Base-by-base conservation (phyloP, 2,888 invertebrate genomes). In the Frankliniella fusca region DNA sequence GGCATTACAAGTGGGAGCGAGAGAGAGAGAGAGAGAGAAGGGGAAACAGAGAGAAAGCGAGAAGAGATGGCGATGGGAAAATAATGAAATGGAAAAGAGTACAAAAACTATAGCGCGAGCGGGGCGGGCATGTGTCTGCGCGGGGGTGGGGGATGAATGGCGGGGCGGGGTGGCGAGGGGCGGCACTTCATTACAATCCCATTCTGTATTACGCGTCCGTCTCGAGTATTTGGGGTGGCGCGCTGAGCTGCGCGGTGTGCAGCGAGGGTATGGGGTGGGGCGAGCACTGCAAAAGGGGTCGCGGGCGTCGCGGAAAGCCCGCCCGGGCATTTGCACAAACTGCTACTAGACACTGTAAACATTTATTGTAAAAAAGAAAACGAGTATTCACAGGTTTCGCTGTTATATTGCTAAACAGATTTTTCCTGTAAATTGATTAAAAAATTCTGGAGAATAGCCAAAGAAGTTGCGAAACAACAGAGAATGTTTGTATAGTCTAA, bases 161-260 rank as follows among this genome's bases (percentile, higher is more conserved):
- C 54, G 61, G 61, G 12, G 61, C 18, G 61, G 61, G 61, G 15
- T 54, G 18, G 70, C 70, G 23, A 8, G 70, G 12, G 70, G 23
- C 70, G 38, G 5, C 70, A 76, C 70, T 76, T 76, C 70, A 76
- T 76, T 76, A 76, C 70, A 76, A 76, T 76, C 70, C 70, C 27
- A 76, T 76, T 76, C 70, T 27, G 70, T 54, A 54, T 7, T 54
- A 54, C 38, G 38, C 15, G 54, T 76, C 70, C 27, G 70, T 76
- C 70, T 76, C 70, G 70, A 76, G 70, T 9, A 76, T 23, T 38
- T 38, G 38, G 38, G 38, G 38, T 38, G 38, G 38, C 38, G 38
- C 38, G 38, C 3, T 38, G 38, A 3, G 38, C 38, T 3, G 38
- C 38, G 38, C 38, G 38, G 38, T 38, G 38, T 38, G 38, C 38